phyloP scores from a whole-genome alignment of 2,797 vertebrate genomes.

The Xenopus petersii region DNA sequence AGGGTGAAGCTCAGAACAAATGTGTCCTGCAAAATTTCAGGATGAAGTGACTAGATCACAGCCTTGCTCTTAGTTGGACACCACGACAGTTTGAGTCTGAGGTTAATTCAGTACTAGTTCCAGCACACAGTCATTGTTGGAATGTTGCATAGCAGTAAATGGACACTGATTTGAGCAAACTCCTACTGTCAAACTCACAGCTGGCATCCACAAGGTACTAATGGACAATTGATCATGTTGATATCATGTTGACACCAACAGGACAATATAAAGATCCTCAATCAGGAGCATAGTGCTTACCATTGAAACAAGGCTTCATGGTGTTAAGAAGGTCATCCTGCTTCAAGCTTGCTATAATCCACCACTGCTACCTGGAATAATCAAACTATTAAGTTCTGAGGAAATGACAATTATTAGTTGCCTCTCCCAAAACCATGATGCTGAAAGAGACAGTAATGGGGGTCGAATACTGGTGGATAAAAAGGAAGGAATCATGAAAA shows the following conservation, averaged over 20 bases:
- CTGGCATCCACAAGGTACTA: slow-evolving; percentile 43
- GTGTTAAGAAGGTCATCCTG: slow-evolving; percentile 31
- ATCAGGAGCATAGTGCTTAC: slow-evolving; percentile 32
- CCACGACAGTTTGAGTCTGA: slow-evolving; percentile 32
- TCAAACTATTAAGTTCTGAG: slow-evolving; percentile 1
- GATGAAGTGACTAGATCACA: no score
- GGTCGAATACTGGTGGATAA: slow-evolving; percentile 68
- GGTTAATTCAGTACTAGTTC: slow-evolving; percentile 39
- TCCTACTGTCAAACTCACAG: slow-evolving; percentile 42
- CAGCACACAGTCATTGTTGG: slow-evolving; percentile 36
- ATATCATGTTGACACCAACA: slow-evolving; percentile 33
- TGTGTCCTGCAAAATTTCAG: no score
- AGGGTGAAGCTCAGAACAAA: no score
- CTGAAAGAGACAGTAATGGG: slow-evolving; percentile 24
- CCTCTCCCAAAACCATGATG: not conserved
- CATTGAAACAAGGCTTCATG: slow-evolving; percentile 37
- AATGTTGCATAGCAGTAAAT: slow-evolving; percentile 28
- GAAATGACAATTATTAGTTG: not conserved
- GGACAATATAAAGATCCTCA: slow-evolving; percentile 5
- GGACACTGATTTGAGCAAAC: slow-evolving; percentile 41
- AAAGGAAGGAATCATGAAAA: slow-evolving; percentile 64
- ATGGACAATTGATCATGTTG: slow-evolving; percentile 18
- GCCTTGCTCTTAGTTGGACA: slow-evolving; percentile 31
- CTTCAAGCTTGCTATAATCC: slow-evolving; percentile 20
- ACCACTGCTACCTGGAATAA: slow-evolving; percentile 19